Conservation (phyloP, 2,888 invertebrate species). For the Tipula lateralis region DNA sequence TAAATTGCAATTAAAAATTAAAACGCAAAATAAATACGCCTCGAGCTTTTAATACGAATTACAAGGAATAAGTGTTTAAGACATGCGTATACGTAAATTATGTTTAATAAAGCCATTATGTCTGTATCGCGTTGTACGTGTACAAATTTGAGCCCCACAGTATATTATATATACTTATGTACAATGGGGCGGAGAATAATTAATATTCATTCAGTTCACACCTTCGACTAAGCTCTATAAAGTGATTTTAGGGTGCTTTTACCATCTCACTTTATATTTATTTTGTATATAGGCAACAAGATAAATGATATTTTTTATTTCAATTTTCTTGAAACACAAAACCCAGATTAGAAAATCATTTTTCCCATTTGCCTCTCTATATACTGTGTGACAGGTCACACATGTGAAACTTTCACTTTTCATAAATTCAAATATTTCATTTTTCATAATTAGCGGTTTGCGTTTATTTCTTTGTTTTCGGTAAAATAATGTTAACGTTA, state of each 20-base stretch:
- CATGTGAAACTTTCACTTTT: conserved; percentile 13
- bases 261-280: background rate
- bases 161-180: background rate
- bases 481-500: background rate
- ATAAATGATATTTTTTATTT: background rate
- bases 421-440: background rate
- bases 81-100: background rate
- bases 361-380: background rate
- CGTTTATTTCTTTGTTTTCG: background rate
- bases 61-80: background rate
- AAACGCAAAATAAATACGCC: background rate
- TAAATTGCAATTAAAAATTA: background rate
- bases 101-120: background rate
- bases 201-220: background rate
- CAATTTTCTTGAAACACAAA: background rate
- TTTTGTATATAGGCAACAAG: background rate
- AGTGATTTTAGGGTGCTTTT: background rate
- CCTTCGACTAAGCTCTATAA: background rate
- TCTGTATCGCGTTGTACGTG: background rate
- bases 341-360: background rate
- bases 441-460: conserved; percentile 19
- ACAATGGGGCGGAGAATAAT: background rate
- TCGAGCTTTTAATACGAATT: background rate
- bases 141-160: background rate
- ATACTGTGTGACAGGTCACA: background rate